Percentiles rank a stretch among this genome's conserved stretches.
Conservation (phyloP, 37 sponge, comb jelly and placozoan species). For the Aphrocallistes beatrix region DNA sequence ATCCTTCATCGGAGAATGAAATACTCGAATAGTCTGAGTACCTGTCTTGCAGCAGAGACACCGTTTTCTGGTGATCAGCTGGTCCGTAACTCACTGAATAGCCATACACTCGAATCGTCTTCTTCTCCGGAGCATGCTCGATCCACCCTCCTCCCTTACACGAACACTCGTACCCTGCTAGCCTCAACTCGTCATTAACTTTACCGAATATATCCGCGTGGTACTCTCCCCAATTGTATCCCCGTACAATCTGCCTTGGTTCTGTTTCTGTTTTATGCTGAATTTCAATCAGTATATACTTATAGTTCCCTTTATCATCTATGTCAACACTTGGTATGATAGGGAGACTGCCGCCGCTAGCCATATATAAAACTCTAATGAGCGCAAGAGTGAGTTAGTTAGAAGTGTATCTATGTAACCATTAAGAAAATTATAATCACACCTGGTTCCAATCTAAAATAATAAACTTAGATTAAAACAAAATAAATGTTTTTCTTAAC, state of each 20-base stretch:
- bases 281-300: constrained; percentile 28
- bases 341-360: background rate
- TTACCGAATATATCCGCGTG: constrained; percentile 30
- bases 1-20: constrained; percentile 29
- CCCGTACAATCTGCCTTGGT: constrained; percentile 22
- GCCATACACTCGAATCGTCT: constrained; percentile 30
- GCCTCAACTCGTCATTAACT: background rate
- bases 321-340: constrained; percentile 16
- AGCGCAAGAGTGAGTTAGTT: background rate
- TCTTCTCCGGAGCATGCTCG: constrained; percentile 18
- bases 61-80: constrained; percentile 24
- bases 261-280: background rate
- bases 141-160: constrained; percentile 33
- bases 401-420: background rate
- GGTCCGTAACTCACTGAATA: constrained; percentile 26
- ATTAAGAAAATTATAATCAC: background rate
- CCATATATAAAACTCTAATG: background rate
- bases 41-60: background rate
- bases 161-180: constrained; percentile 13
- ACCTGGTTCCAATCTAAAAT: background rate
- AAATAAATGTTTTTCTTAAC: background rate
- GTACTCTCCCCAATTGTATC: constrained; percentile 27
- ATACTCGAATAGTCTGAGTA: constrained; percentile 25
- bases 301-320: constrained; percentile 19
- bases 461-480: background rate